A percentile compares a stretch with the other conserved stretches of the same genome.
Evolutionary conservation across 2,797 vertebrate species (phyloP).

Genomic region (Cossypha dichroa): DNA sequence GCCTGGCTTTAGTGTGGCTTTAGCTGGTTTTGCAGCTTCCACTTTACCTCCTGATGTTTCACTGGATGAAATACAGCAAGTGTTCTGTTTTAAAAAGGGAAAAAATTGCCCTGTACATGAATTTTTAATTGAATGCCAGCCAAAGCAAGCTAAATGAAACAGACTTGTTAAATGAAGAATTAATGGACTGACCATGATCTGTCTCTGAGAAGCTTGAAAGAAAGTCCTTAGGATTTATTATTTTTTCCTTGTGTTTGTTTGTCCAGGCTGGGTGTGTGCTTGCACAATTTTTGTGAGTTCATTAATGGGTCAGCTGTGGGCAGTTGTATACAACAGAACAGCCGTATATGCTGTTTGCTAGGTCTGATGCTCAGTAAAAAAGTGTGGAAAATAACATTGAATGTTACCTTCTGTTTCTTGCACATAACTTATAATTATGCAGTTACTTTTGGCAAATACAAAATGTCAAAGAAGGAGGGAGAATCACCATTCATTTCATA

Average conservation of each 20-base stretch:
- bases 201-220: neutral
- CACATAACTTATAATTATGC: slow-evolving; percentile 43
- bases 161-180: slow-evolving; percentile 31
- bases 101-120: neutral
- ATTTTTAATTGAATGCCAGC: slow-evolving; percentile 21
- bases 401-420: slow-evolving; percentile 62
- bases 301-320: neutral
- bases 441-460: slow-evolving; percentile 51
- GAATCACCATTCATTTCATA: slow-evolving; percentile 28
- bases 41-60: neutral
- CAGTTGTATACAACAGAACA: neutral
- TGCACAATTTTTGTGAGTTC: neutral
- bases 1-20: neutral
- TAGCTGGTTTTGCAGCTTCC: slow-evolving; percentile 5
- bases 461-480: slow-evolving; percentile 47
- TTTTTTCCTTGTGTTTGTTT: slow-evolving; percentile 19
- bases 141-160: slow-evolving; percentile 15
- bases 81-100: neutral
- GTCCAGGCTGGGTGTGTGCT: neutral
- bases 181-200: slow-evolving; percentile 20
- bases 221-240: neutral
- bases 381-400: slow-evolving; percentile 35
- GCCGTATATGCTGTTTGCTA: neutral
- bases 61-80: neutral
- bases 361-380: neutral